Base-by-base conservation (phyloP, 2,888 invertebrate species). In the Cataglyphis altisquamis region DNA sequence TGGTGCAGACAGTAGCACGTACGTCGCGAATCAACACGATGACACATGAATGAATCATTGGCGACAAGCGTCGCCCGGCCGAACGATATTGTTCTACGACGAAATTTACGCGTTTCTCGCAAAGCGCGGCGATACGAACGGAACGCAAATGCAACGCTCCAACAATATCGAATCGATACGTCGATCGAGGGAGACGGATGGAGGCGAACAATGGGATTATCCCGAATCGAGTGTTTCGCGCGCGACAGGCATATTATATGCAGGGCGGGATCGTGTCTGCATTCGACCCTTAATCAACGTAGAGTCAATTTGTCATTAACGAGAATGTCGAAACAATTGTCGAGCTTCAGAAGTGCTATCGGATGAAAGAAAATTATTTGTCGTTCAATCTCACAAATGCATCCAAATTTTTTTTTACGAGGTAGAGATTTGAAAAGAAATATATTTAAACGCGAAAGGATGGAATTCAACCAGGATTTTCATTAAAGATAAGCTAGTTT, bases 1-100 rank as follows among this genome's bases (percentile, higher is more conserved):
- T 2, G 48, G 8, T 8, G 48, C 48, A 48, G 45, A 32, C 70
- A 39, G 18, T 21, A n/a, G 32, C 84, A 84, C 83, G 82, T 85
- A 84, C 83, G 52, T 52, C 25, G 66, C 87, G 89, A 89, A 83
- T 87, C 89, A 64, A 84, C 89, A 89, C 89, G 89, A 89, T 87
- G 89, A 89, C 89, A 89, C 88, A 86, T 85, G 85, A 87, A 83
- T 89, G 89, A 89, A 86, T 89, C 89, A 89, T 72, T 60, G 57
- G 55, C 45, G 75, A 66, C 73, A 81, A 60, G 29, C 32, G 52
- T 32, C 63, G 52, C 41, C 63, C 63, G 48, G 60, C 32, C 25
- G n/a, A 12, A 29, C 74, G 63, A 81, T 60, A 64, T 73, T 74
- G 74, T 62, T 15, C 41, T 55, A n/a, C n/a, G 73, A 25, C 41